These are phyloP conservation scores for Eunapius fragilis DNA, from an alignment of 37 sponge, comb jelly and placozoan species.

Conservation along the genomic window DNA sequence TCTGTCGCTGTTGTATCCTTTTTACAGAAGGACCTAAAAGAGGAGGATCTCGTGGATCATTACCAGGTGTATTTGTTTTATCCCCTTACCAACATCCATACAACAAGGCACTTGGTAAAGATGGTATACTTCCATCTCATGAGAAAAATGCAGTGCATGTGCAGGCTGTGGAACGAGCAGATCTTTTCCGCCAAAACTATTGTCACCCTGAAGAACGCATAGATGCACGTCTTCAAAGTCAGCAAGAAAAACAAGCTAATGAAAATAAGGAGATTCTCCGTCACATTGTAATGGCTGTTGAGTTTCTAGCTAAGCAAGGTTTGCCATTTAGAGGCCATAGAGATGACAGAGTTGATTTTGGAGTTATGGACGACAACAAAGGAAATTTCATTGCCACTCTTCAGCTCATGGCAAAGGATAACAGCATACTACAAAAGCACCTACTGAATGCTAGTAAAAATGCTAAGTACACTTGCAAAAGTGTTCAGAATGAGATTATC, in stretches of 20 bases:
- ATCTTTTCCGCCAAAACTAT: conserved; percentile 19
- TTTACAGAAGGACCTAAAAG: too few relatives aligned
- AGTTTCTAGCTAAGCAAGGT: conserved; percentile 68
- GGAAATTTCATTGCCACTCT: conserved; percentile 46
- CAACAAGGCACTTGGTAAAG: too few relatives aligned
- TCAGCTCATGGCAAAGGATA: conserved; percentile 24
- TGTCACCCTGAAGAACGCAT: conserved; percentile 1
- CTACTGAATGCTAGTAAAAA: conserved; percentile 30
- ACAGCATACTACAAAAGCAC: conserved; percentile 35
- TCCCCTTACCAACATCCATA: too few relatives aligned
- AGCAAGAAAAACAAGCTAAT: conserved; percentile 29
- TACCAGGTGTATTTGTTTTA: too few relatives aligned
- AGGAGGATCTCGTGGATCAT: too few relatives aligned
- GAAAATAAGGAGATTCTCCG: conserved; percentile 47
- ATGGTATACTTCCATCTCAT: neutral
- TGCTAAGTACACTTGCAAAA: conserved; percentile 60
- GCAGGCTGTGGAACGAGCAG: conserved; percentile 15
- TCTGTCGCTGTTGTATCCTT: too few relatives aligned
- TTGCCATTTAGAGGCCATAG: conserved; percentile 55
- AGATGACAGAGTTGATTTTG: conserved; percentile 63
- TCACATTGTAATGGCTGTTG: conserved; percentile 36
- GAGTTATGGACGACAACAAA: neutral
- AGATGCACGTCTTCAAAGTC: conserved; percentile 14
- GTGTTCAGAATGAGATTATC: conserved; percentile 50
- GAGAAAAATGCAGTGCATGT: conserved; percentile 4